Evolutionary conservation across 2,888 invertebrate species (phyloP), one percentile per base, ranked within the genome.

Genomic region (Pinctada fucata): DNA sequence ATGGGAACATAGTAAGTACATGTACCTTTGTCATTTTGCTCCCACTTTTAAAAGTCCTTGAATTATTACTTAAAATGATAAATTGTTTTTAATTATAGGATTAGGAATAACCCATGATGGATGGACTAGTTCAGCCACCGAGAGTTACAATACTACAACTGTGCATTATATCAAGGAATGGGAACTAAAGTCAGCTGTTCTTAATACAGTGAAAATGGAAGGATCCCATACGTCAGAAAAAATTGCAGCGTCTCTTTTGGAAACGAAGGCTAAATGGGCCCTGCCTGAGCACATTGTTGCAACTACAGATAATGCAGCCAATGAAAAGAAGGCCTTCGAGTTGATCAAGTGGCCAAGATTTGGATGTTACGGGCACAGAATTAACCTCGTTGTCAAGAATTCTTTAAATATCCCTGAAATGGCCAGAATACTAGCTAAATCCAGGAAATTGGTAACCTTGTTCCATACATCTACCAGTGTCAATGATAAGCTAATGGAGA

Each of bases 351-450:
- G 80, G 80, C 52, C 8, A 47, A 64, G 79, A 2, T 83, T 84
- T 75, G 79, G 83, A 0, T 84, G 83, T 48, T 82, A 80, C 75
- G 82, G 83, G 2, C 82, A 82, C 58, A 58, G 79, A 2, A 68
- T 83, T 0, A 83, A 83, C 68, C 51, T 85, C 4, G 79, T 78
- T 6, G 83, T 83, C 0, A 80, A 79, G 45, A 71, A 82, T 65
- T 47, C 83, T 13, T 66, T 82, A 3, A 13, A 49, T 47, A 48
- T 5, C 2, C 47, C 64, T n/a, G 74, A 66, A 8, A 51, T 79
- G 31, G 65, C 71, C 6, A 75, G 68, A 50, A 50, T 75, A 3
- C 8, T 65, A 47, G 76, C 64, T 2, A 80, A 80, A 52, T 69
- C 58, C 0, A 75, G 72, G 31, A 74, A 75, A 51, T 64, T 80